Evolutionary conservation across 2,797 vertebrate species (phyloP), one percentile per base, ranked within the genome.

Genomic region (Urosaurus nigricauda): DNA sequence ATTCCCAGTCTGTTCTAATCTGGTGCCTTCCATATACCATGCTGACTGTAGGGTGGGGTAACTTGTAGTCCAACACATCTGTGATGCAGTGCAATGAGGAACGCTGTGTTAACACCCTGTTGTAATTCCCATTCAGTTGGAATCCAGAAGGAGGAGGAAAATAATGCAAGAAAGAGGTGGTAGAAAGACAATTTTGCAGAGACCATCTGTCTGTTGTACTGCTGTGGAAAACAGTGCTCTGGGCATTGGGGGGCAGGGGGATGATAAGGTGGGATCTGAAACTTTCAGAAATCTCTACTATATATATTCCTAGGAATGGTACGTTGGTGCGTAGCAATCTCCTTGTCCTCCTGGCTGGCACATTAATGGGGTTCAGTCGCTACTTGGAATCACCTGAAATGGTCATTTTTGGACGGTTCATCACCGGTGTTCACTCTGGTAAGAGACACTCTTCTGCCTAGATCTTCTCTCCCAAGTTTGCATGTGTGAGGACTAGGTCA

Each of bases 391-490:
- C 97, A 78, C 98, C 98, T 0, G 96, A 96, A 85, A 98, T 99
- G 98, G 96, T 98, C 87, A 98, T 99, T 82, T 3, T 97, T 0
- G 98, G 98, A 19, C 97, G 98, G 71, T 97, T 97, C 93, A 95
- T 98, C 94, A 98, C 93, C 0, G 98, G 98, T 4, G 82, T 99
- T 32, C 98, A 99, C 96, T 98, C 98, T 95, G 98, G 98, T 98
- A 95, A 51, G 93, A 83, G 65, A 35, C 9, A 29, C 24, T 24
- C 3, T 16, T 37, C n/a, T 73, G n/a, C 16, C 9, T 68, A 79
- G 83, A 14, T 17, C 35, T 75, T 80, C 29, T 85, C 29, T 77
- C 37, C 47, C 56, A 21, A 47, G 24, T 35, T 84, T 51, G 65
- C 32, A 29, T 43, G n/a, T 35, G 60, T 26, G 17, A 35, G 74